Percentiles rank a stretch among this genome's conserved stretches.
These are phyloP conservation scores for Erebia aethiops DNA, from an alignment of 2,888 invertebrate species.

Conservation along the genomic window DNA sequence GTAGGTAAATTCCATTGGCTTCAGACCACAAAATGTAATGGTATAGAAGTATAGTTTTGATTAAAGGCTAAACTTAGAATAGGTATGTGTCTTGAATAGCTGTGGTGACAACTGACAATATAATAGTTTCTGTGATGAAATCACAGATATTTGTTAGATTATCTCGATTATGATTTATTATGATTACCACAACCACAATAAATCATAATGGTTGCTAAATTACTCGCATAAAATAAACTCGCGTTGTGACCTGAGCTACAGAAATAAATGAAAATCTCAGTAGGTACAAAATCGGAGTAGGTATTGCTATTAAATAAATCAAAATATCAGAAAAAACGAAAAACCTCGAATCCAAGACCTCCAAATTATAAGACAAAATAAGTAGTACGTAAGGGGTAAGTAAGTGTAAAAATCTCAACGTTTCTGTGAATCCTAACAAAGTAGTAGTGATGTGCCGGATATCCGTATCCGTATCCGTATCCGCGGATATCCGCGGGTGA, in stretches of 20 bases:
- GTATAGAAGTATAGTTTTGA: background rate
- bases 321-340: no score
- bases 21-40: background rate
- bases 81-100: constrained; percentile 6
- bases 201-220: background rate
- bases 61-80: background rate
- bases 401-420: no score
- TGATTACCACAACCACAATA: background rate
- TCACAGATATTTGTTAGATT: constrained; percentile 6
- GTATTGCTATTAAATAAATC: no score
- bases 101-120: constrained; percentile 17
- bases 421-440: no score
- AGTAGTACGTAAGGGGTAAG: no score
- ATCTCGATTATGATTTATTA: background rate
- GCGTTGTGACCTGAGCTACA: background rate
- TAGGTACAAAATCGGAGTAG: no score
- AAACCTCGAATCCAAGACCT: no score
- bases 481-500: no score
- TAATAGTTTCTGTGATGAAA: constrained; percentile 6
- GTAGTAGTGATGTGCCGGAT: no score
- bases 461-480: no score
- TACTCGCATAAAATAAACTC: background rate
- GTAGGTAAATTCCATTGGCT: background rate
- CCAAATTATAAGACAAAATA: no score
- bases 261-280: no score